phyloP scores from a whole-genome alignment of 2,888 invertebrate genomes.

The Epirrita christyi region DNA sequence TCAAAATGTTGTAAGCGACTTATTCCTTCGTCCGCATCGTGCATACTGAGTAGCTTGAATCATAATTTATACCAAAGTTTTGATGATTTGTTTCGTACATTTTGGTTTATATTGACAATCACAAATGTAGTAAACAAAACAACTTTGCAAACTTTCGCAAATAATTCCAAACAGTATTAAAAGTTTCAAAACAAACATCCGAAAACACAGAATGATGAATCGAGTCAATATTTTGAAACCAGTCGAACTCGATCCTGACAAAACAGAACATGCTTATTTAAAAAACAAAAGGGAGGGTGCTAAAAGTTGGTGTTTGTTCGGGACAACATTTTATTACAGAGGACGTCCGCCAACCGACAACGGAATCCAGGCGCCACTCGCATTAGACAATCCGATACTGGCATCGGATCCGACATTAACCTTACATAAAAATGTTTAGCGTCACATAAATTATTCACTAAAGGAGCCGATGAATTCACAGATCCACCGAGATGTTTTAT shows the following conservation, averaged over 20 bases:
- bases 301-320: constrained; percentile 76
- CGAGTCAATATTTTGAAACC: constrained; percentile 67
- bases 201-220: constrained; percentile 42
- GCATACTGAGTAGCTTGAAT: constrained; percentile 44
- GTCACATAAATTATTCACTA: constrained; percentile 77
- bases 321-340: constrained; percentile 73
- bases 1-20: constrained; percentile 67
- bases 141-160: constrained; percentile 27
- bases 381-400: constrained; percentile 79
- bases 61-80: constrained; percentile 25
- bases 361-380: constrained; percentile 76
- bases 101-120: constrained; percentile 22
- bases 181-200: constrained; percentile 34
- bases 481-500: constrained; percentile 75
- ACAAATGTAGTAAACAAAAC: constrained; percentile 26
- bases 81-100: constrained; percentile 20
- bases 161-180: constrained; percentile 34
- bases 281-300: constrained; percentile 74
- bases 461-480: constrained; percentile 79
- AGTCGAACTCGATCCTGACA: constrained; percentile 61
- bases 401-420: constrained; percentile 75
- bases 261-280: constrained; percentile 73
- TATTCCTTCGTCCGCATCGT: constrained; percentile 42
- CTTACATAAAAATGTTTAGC: constrained; percentile 80
- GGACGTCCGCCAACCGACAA: constrained; percentile 66